phyloP scores from a whole-genome alignment of 2,113 vertebrate genomes.

The Actenoides lindsayi region DNA sequence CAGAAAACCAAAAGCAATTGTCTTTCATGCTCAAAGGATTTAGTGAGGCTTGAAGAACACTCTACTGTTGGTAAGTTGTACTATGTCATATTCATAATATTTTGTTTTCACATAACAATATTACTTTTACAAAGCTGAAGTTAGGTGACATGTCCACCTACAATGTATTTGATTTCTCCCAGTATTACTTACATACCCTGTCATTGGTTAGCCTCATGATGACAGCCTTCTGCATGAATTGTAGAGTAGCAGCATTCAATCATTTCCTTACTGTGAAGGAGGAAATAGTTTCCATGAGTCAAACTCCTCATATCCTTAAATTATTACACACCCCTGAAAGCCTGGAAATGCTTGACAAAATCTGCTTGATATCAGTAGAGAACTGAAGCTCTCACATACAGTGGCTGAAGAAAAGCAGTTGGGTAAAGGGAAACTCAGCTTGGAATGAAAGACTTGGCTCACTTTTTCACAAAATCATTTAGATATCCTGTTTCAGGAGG shows the following conservation, averaged over 20 bases:
- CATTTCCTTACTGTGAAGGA: not conserved
- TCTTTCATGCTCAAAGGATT: not conserved
- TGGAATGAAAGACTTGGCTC: not conserved
- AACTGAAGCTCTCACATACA: not conserved
- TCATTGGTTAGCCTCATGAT: not conserved
- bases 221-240: not conserved
- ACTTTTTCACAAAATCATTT: not conserved
- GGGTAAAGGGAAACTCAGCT: not conserved
- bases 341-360: not conserved
- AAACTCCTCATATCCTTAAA: not conserved
- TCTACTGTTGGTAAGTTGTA: not conserved
- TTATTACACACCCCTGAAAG: not conserved
- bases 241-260: not conserved
- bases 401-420: not conserved
- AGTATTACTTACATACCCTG: not conserved
- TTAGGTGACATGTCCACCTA: not conserved
- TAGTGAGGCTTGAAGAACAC: not conserved
- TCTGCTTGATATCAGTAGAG: not conserved
- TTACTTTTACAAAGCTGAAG: not conserved
- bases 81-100: not conserved
- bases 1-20: not conserved
- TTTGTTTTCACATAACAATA: not conserved
- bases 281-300: not conserved
- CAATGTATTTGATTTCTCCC: not conserved
- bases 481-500: not conserved